Evolutionary conservation across 1,140 invertebrate genomes (phyloP).

Genomic region (Diplogasteroides magnus): DNA sequence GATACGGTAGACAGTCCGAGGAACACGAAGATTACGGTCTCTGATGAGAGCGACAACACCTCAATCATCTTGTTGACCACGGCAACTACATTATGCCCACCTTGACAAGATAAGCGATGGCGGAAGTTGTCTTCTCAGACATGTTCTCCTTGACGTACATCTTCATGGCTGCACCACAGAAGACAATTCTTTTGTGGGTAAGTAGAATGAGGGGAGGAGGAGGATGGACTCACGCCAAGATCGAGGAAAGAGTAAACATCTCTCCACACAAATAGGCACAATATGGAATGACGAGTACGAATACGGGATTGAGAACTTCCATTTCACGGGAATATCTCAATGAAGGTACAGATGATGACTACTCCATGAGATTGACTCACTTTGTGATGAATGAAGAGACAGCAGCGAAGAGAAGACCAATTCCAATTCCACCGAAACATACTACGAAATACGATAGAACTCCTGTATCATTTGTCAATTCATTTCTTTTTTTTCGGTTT

Average conservation of each 20-base stretch:
- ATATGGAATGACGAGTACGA: conserved; percentile 49
- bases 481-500: neutral
- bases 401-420: conserved; percentile 93
- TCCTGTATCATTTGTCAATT: no score
- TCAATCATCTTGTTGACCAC: no score
- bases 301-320: conserved; percentile 46
- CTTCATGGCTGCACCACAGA: conserved; percentile 96
- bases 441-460: conserved; percentile 88
- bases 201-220: no score
- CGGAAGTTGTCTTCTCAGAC: conserved; percentile 91
- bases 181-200: conserved; percentile 95
- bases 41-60: conserved; percentile 73
- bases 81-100: no score
- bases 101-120: conserved; percentile 96
- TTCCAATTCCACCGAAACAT: conserved; percentile 82
- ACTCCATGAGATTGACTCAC: conserved; percentile 31
- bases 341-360: neutral
- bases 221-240: conserved; percentile 41
- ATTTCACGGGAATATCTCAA: conserved; percentile 27
- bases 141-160: conserved; percentile 97
- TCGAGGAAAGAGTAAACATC: conserved; percentile 41
- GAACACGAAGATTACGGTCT: conserved; percentile 99
- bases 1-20: conserved; percentile 92
- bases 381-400: conserved; percentile 68
- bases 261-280: conserved; percentile 39